Evolutionary conservation across 2,113 vertebrate species (phyloP).

Genomic region (Himantopus leucocephalus): DNA sequence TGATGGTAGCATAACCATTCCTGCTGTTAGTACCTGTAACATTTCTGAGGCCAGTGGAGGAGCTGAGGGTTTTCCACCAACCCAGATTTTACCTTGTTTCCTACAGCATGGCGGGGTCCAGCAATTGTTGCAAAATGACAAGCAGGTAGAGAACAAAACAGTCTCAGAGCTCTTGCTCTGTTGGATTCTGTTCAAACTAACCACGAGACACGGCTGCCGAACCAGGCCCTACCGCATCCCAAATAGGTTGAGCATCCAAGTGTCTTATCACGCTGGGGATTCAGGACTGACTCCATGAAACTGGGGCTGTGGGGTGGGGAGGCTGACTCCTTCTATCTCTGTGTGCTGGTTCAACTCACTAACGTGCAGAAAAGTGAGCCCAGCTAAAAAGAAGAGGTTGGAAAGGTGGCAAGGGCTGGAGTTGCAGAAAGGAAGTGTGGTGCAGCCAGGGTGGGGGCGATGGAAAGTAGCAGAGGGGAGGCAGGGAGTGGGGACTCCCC

Average conservation of each 20-base stretch:
- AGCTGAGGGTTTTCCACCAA: background rate
- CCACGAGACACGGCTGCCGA: background rate
- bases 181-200: background rate
- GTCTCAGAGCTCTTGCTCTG: background rate
- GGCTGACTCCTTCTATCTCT: background rate
- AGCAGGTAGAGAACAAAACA: background rate
- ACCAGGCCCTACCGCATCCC: background rate
- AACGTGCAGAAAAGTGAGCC: background rate
- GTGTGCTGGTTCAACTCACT: background rate
- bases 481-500: background rate
- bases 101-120: background rate
- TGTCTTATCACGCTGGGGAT: background rate
- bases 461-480: background rate
- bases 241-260: background rate
- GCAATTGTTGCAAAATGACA: background rate
- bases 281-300: background rate
- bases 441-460: background rate
- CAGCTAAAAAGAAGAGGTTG: background rate
- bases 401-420: background rate
- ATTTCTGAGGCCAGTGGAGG: background rate
- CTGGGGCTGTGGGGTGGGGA: fast-evolving
- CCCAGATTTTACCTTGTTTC: background rate
- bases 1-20: background rate
- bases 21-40: background rate
- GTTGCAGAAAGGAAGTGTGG: background rate